Base-by-base conservation (phyloP, 2,888 invertebrate species). In the Tribolium freemani region DNA sequence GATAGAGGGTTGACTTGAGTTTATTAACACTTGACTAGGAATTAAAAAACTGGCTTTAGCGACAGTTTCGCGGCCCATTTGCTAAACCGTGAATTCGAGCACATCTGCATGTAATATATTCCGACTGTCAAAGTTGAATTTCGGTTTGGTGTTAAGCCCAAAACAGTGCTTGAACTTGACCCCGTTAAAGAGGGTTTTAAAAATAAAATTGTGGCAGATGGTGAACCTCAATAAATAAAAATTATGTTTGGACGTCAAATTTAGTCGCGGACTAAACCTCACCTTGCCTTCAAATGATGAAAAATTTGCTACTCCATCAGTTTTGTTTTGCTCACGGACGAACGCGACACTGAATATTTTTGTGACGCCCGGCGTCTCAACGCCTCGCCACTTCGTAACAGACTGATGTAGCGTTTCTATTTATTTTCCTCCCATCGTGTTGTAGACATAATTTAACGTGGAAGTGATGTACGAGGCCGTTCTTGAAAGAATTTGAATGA, bases 341-440 rank as follows among this genome's bases (percentile, higher is more conserved):
- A n/a, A 30, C 54, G 13, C 60, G 44, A 21, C 38, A 51, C 50
- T 38, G 70, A 76, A 70, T 46, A 71, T 58, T 69, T 61, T 31
- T 20, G 45, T 26, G 78, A 78, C 79, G 77, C 71, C 69, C 50
- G 70, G 78, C 79, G 79, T 79, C 79, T 71, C 71, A 66, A 74
- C 78, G 76, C 77, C 57, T 16, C 71, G 72, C 71, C 66, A 61
- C 67, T 63, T 69, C 31, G 53, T 13, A 61, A 70, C 67, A 57
- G 64, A 73, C 73, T 75, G 76, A 70, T 75, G 69, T 66, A 54
- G 64, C 63, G 69, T 51, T 66, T 61, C 54, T 73, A 73, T 73
- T 71, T 67, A 67, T 70, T 73, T 71, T 73, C 64, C 30, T 58
- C 60, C 21, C 11, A 44, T 38, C 44, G 63, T 66, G 16, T 46